Base-by-base conservation (phyloP, 2,113 vertebrate species). In the Phycodurus eques region DNA sequence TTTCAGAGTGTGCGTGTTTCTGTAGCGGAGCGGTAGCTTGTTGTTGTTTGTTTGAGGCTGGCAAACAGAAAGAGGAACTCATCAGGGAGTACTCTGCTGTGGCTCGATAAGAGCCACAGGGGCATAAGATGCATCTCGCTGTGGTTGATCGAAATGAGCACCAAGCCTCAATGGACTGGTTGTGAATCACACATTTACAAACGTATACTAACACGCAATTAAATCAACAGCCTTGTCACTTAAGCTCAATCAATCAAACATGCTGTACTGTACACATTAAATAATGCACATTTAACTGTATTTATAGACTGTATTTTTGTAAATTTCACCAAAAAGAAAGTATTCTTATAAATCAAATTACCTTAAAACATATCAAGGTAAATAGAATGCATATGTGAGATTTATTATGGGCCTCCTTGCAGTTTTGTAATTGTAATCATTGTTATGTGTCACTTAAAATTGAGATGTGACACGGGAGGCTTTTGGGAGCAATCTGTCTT, bases 21-120 rank as follows among this genome's bases (percentile, higher is more conserved):
- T 27, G 68, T 35, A 71, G 74, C 54, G 75, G 67, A 75, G 77
- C 76, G 83, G 82, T 80, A 64, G 74, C 51, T 71, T 76, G 81
- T 67, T 67, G 61, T 63, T 43, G 19, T 90, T 85, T 83, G 86
- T 85, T 84, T 88, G 76, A 1, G 67, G 68, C 76, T 80, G 82
- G 75, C 85, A 89, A 87, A 89, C 87, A 86, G 77, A 86, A 85
- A 81, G 87, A n/a, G 61, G 80, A 80, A 11, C 80, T 91, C 91
- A 87, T 86, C 85, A 15, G 93, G 92, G 93, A 90, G 81, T 75
- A 51, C 70, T 81, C 92, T 93, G 92, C 78, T 91, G 69, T 44
- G 83, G 83, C 82, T 89, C 93, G 94, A 93, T 94, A 94, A 94
- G 91, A 78, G 76, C 90, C 83, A 91, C 83, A 81, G 83, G 76